Evolutionary conservation across 2,113 vertebrate genomes (phyloP), one percentile per base, ranked within the genome.

Genomic region (Bostrychus sinensis): DNA sequence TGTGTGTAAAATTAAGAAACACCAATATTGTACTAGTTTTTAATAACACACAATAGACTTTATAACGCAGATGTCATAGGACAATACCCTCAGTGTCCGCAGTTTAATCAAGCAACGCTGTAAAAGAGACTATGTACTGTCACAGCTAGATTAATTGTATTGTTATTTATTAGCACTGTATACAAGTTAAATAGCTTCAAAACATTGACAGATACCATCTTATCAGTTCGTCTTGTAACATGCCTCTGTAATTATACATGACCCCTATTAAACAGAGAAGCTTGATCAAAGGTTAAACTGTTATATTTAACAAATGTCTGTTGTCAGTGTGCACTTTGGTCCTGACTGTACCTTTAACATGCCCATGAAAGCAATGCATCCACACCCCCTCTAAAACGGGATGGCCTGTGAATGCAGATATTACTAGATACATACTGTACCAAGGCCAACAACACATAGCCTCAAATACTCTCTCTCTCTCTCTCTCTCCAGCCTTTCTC

Each of bases 351-450:
- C 34, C 36, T 28, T 22, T 53, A 74, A 51, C 42, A 58, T 53
- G 32, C 26, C 19, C 7, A 22, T 72, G 60, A 70, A 53, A 62
- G 50, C 70, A 56, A 11, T 46, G 22, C 61, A 60, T 75, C 71
- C 77, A 80, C 70, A 65, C 66, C 73, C 65, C 39, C 17, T 72
- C 69, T 80, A 70, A 73, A 87, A 70, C 62, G 1, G 16, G 45
- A 43, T 28, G 38, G 62, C 37, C 54, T 62, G 66, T 59, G 43
- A 70, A 66, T 65, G 64, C 50, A 74, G 66, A 73, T 61, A 75
- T 75, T 65, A 66, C 60, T 62, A 68, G 79, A 71, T 60, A 61
- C 56, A 68, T 22, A 38, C 53, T 59, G 56, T 16, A 59, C 16
- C 0, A 1, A 46, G 56, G 69, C 65, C 75, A 78, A 74, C 38